phyloP scores from a whole-genome alignment of 2,888 invertebrate species.

The Alviniconcha strummeri region DNA sequence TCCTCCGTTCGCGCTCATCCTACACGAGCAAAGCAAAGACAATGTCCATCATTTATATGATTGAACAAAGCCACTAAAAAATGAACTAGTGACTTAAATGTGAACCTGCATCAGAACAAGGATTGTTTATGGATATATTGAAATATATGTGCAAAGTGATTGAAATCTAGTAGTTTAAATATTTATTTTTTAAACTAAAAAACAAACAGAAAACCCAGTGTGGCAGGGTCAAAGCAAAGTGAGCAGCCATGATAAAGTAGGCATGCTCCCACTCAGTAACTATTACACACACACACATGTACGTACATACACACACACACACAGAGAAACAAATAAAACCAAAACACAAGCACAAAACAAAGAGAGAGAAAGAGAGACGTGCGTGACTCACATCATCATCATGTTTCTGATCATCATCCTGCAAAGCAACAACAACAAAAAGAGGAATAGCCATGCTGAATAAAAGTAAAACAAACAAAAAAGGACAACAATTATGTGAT shows the following conservation, averaged over 20 bases:
- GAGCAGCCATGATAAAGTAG: background rate
- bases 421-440: background rate
- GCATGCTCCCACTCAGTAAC: too few species aligned
- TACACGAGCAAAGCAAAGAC: slow-evolving; percentile 27
- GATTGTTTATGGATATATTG: too few species aligned
- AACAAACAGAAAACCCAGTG: background rate
- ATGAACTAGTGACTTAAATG: too few species aligned
- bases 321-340: background rate
- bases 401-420: background rate
- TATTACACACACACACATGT: background rate
- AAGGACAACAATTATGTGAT: too few species aligned
- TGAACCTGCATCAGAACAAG: too few species aligned
- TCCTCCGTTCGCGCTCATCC: slow-evolving; percentile 55
- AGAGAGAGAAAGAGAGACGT: background rate
- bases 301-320: background rate
- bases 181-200: background rate
- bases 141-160: too few species aligned
- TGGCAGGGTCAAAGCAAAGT: too few species aligned
- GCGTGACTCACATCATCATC: slow-evolving; percentile 4
- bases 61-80: background rate
- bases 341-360: too few species aligned
- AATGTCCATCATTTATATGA: background rate
- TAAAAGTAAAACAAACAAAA: slow-evolving; percentile 5
- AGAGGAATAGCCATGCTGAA: background rate
- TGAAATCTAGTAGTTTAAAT: background rate